phyloP scores from a whole-genome alignment of 2,797 vertebrate species.

The Sebastes iracundus region DNA sequence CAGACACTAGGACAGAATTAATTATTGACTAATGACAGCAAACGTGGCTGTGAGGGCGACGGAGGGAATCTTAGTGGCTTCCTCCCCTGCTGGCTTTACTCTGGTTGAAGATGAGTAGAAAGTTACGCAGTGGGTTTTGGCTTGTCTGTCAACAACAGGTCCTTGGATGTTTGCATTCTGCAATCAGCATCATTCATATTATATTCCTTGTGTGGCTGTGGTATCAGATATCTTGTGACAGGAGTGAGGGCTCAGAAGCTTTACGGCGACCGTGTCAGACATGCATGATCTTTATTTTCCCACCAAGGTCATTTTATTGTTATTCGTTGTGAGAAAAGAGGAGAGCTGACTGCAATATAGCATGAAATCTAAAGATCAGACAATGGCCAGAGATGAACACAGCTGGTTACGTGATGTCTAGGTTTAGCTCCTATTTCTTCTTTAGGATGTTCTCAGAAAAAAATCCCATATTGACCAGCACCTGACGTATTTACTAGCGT shows the following conservation, averaged over 20 bases:
- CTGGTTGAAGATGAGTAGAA: slow-evolving; percentile 69
- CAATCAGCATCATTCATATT: slow-evolving; percentile 30
- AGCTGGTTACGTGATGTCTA: slow-evolving; percentile 5
- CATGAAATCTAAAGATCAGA: slow-evolving; percentile 22
- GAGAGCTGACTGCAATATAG: slow-evolving; percentile 33
- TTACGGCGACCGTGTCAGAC: slow-evolving; percentile 42
- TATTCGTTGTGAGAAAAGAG: slow-evolving; percentile 48
- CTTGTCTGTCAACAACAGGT: slow-evolving; percentile 80
- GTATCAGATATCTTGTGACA: neutral
- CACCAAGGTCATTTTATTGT: slow-evolving; percentile 82
- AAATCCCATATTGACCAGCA: slow-evolving; percentile 9
- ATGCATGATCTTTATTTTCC: slow-evolving; percentile 64
- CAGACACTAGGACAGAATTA: slow-evolving; percentile 81
- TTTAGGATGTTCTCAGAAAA: slow-evolving; percentile 7
- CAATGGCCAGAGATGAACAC: slow-evolving; percentile 9
- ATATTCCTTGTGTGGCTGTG: neutral
- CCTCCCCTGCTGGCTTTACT: slow-evolving; percentile 67
- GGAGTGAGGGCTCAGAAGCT: slow-evolving; percentile 31
- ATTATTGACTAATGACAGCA: slow-evolving; percentile 85
- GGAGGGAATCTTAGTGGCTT: slow-evolving; percentile 56
- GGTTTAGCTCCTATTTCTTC: slow-evolving; percentile 13
- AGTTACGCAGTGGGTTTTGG: slow-evolving; percentile 81
- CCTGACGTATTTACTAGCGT: slow-evolving; percentile 24
- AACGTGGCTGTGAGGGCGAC: slow-evolving; percentile 73
- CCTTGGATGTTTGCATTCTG: slow-evolving; percentile 57